Evolutionary conservation across 2,113 vertebrate genomes (phyloP), one percentile per base, ranked within the genome.

Genomic region (Elephantulus edwardii): DNA sequence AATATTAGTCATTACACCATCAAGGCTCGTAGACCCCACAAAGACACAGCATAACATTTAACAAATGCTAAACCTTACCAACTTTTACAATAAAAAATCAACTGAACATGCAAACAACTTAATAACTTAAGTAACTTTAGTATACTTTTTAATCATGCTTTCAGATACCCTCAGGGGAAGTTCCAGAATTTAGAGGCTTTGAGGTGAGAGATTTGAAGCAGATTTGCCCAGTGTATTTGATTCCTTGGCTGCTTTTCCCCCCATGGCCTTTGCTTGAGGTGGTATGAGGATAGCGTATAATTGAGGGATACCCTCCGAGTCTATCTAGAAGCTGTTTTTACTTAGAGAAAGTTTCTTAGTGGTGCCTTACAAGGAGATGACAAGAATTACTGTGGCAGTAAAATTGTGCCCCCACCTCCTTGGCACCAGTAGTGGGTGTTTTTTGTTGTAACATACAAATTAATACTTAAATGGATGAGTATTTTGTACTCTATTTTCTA

Each of bases 321-420:
- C 30, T 26, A 16, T 71, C 62, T 44, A 16, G 38, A 93, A 89
- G 77, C 77, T 91, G 77, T 72, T 92, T 92, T 87, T 77, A 86
- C 68, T 94, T 81, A 92, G 74, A 3, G 16, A 66, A 28, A 79
- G 40, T 78, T 88, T 91, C n/a, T 74, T 89, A 83, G 75, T 68
- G 79, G 26, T 22, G 22, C 50, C 70, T 83, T 64, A 54, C 81
- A 84, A 38, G 71, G 52, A 90, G 72, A 72, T 46, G 80, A 93
- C 46, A 30, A 60, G 60, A 77, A 56, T 84, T 91, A 72, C 20
- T 86, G 60, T 86, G 38, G 58, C 64, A 4, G 20, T 35, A 66
- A 90, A 72, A 93, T 52, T 40, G 30, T 4, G 0, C 22, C 70
- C 74, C 83, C 16, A 33, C 50, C 1, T 88, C 71, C 35, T 0